Evolutionary conservation across 2,797 vertebrate genomes (phyloP).

Genomic region (Erethizon dorsatum): DNA sequence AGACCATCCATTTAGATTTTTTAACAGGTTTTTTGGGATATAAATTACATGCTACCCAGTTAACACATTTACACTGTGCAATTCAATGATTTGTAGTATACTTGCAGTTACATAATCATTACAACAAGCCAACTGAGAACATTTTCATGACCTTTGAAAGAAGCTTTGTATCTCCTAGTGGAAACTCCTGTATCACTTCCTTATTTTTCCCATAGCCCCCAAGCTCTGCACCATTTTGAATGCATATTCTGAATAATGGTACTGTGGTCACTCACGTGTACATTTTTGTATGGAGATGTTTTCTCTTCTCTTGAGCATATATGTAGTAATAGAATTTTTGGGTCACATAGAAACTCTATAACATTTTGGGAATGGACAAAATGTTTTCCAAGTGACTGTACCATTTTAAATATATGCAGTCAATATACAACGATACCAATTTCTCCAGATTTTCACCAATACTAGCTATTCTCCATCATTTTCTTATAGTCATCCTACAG

Average conservation of each 20-base stretch:
- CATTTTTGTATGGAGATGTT: not conserved
- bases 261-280: not conserved
- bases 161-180: not conserved
- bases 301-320: not conserved
- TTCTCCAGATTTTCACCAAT: not conserved
- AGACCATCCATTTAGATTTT: not conserved
- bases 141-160: not conserved
- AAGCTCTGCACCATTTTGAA: not conserved
- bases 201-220: not conserved
- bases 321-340: not conserved
- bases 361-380: not conserved
- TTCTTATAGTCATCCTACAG: not conserved
- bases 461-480: not conserved
- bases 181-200: not conserved
- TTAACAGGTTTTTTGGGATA: not conserved
- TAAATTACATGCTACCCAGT: conserved; percentile 9
- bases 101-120: not conserved
- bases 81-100: not conserved
- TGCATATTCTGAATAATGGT: not conserved
- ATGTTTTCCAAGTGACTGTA: not conserved
- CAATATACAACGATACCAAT: too few relatives aligned
- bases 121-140: not conserved
- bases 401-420: not conserved
- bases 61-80: not conserved
- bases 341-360: not conserved